Evolutionary conservation across 37 sponge, comb jelly and placozoan species (phyloP), one percentile per base, ranked within the genome.

Genomic region (Cladorhizidae sp.): DNA sequence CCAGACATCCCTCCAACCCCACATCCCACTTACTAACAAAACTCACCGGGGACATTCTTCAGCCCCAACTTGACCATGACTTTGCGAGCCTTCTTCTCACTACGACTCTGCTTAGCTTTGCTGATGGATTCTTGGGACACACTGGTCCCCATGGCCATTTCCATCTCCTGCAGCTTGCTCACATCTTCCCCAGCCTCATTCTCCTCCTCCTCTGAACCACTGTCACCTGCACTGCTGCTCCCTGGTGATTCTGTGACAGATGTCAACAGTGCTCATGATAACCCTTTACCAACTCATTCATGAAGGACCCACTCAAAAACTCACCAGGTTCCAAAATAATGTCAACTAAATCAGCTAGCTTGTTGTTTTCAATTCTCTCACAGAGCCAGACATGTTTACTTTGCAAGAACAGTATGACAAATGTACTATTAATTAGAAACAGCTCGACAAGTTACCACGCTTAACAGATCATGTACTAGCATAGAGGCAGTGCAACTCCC

Each of bases 61-160:
- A 98, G 85, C 6, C 96, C 96, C 20, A 95, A 88, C 75, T 95
- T 98, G 33, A 91, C 41, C 74, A 98, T 89, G 49, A 93, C 98
- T 67, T 93, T 98, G 23, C 98, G 72, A 29, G 95, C 93, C 75
- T 98, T 98, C 92, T 98, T 98, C 91, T 98, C 99, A 26, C 89
- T 79, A 18, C 96, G 72, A 67, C 94, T 97, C 86, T 97, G 97
- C 71, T 91, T 97, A 35, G 84, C 89, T 78, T 89, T 95, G 73
- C 74, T 80, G 40, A 77, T 40, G 31, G 76, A 80, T 3, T 89
- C 94, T 8, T 71, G 57, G 39, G 78, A 72, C 57, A 78, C 57
- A 39, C 75, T 65, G 29, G 57, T 58, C 15, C 71, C 59, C 65
- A 29, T 23, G 25, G 64, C 65, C 25, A 51, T 61, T 54, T 26